Evolutionary conservation across 1,140 invertebrate species (phyloP).

Genomic region (Zaprionus ornatus): DNA sequence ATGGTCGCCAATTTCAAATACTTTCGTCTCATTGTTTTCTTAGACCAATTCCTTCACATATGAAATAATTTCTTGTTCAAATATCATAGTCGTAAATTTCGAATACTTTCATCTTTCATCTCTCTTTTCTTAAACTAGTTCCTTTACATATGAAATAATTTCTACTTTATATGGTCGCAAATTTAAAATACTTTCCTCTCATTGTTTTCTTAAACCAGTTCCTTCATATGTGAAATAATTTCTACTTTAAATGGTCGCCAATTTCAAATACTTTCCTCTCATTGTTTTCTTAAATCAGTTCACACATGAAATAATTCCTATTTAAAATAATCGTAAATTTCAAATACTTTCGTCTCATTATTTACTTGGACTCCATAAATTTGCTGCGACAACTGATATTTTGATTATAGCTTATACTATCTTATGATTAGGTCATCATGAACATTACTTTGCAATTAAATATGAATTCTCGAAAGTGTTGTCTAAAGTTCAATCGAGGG

Average conservation of each 20-base stretch:
- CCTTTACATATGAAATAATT: background rate
- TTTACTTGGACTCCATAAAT: background rate
- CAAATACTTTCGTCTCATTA: background rate
- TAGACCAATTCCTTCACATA: background rate
- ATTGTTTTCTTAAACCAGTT: background rate
- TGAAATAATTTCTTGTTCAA: background rate
- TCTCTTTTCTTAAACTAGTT: too few relatives aligned
- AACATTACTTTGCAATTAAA: conserved; percentile 38
- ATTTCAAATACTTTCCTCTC: background rate
- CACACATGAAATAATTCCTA: background rate
- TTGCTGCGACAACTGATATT: background rate
- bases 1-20: background rate
- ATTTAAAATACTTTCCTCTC: background rate
- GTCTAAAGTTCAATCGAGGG: conserved; percentile 2
- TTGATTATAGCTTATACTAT: conserved; percentile 17
- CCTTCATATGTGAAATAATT: background rate
- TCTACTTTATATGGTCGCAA: background rate
- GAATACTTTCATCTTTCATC: background rate
- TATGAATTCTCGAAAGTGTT: conserved; percentile 6
- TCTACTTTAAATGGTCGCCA: background rate
- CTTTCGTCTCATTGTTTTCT: background rate
- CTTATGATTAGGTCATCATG: conserved; percentile 27
- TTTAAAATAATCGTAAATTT: background rate
- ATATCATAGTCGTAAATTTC: background rate
- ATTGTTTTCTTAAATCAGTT: background rate